Evolutionary conservation across 2,113 vertebrate genomes (phyloP).

Genomic region (Ranitomeya imitator): DNA sequence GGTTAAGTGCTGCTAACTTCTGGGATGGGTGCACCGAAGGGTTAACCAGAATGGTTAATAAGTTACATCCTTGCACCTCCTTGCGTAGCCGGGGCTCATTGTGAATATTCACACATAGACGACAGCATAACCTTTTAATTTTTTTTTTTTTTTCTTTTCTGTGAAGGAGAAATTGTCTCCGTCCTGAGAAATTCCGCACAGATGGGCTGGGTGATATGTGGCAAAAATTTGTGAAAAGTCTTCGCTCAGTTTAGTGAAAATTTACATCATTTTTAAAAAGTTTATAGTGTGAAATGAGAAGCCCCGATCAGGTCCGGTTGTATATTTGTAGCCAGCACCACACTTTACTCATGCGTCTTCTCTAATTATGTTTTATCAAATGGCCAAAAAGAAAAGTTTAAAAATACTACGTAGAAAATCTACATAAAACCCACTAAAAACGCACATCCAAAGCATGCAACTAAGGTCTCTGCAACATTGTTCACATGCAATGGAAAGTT

Average conservation of each 20-base stretch:
- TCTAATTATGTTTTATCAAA: background rate
- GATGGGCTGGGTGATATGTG: constrained; percentile 48
- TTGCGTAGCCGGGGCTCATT: background rate
- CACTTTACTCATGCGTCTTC: too few relatives aligned
- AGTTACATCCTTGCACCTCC: constrained; percentile 1
- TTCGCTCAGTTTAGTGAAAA: background rate
- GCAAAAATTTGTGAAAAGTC: constrained; percentile 56
- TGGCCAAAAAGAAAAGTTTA: background rate
- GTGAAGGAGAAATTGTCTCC: constrained; percentile 58
- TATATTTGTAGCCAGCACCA: too few relatives aligned
- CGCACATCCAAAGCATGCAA: too few relatives aligned
- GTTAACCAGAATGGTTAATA: constrained; percentile 18
- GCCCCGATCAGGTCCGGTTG: background rate
- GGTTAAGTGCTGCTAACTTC: background rate
- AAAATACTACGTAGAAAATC: background rate
- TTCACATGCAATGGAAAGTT: too few relatives aligned
- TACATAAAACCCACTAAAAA: background rate
- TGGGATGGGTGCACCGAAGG: background rate
- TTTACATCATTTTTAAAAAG: background rate
- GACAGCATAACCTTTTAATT: constrained; percentile 58
- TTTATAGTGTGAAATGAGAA: background rate
- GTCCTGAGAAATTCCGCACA: constrained; percentile 69
- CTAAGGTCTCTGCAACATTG: too few relatives aligned
- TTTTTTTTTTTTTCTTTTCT: constrained; percentile 67
- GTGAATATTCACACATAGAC: constrained; percentile 55